Percentiles rank a stretch among this genome's conserved stretches.
Evolutionary conservation across 2,797 vertebrate genomes (phyloP).

Genomic region (Sebastes cheni): DNA sequence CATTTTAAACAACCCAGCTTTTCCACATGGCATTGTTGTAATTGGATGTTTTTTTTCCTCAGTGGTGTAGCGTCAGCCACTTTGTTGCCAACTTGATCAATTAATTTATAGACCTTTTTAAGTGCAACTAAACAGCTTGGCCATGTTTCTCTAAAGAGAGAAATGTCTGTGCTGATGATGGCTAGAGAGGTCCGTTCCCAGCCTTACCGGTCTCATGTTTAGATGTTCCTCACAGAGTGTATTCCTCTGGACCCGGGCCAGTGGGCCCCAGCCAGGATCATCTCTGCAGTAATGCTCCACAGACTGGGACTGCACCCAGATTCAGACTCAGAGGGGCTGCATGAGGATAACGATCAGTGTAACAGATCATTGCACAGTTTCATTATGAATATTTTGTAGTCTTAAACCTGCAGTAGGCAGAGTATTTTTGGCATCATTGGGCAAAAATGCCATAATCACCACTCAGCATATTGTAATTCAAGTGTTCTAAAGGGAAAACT

Average conservation of each 20-base stretch:
- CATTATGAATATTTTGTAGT: background rate
- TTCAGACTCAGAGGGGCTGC: background rate
- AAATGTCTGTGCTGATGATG: background rate
- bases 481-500: too few species aligned
- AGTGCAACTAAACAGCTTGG: background rate
- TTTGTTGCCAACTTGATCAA: constrained; percentile 18
- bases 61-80: background rate
- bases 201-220: background rate
- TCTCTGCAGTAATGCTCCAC: background rate
- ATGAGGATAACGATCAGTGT: background rate
- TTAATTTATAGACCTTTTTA: constrained; percentile 16
- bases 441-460: too few species aligned
- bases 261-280: background rate
- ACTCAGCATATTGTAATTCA: too few species aligned
- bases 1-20: background rate
- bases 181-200: constrained; percentile 2
- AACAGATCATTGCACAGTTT: background rate
- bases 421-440: too few species aligned
- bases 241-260: constrained; percentile 26
- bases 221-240: constrained; percentile 7
- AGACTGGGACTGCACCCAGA: background rate
- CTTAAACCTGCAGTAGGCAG: too few species aligned
- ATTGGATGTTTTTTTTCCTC: background rate
- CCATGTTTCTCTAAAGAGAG: background rate
- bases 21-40: background rate